Base-by-base conservation (phyloP, 2,888 invertebrate genomes). In the Pseudococcus longispinus region DNA sequence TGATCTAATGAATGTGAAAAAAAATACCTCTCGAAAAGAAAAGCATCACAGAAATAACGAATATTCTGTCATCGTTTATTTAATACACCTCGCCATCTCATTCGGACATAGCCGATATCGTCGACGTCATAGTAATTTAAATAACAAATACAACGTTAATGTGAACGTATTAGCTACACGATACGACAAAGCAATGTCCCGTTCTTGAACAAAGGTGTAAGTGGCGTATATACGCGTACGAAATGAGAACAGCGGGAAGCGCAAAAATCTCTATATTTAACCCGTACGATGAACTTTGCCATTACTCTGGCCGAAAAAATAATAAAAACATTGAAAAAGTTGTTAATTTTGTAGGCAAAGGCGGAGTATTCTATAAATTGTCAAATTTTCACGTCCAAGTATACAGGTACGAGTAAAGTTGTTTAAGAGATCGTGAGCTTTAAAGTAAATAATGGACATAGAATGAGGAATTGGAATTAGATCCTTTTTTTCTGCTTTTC, bases 61-160 rank as follows among this genome's bases (percentile, higher is more conserved):
- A 84, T 84, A 84, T 84, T 55, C 55, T 55, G 84, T 84, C 84
- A 55, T 84, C 84, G 44, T 84, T 55, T 84, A 32, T 84, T 84
- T 84, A 84, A 84, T 55, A 84, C 29, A 23, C n/a, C 51, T 84
- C 32, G 32, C 51, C 84, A 84, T 74, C 74, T 18, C 74, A 29
- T 84, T 84, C 55, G 84, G 84, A 84, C 84, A 84, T 26, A 84
- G n/a, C 84, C 84, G 32, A 84, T 84, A 84, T 84, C 51, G 84
- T 84, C 84, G 55, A 84, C 84, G 84, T 84, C 84, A 84, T 55
- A 84, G 84, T 84, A 84, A 84, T 84, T 84, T 84, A 84, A 84
- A 84, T 84, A 84, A 84, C 84, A 84, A 84, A 84, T 46, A 84
- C 84, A 32, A 55, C 55, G 84, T 84, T 84, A 84, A 84, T 84